These are phyloP conservation scores for Clusia tigrina DNA, from an alignment of 2,888 invertebrate genomes.

Conservation along the genomic window DNA sequence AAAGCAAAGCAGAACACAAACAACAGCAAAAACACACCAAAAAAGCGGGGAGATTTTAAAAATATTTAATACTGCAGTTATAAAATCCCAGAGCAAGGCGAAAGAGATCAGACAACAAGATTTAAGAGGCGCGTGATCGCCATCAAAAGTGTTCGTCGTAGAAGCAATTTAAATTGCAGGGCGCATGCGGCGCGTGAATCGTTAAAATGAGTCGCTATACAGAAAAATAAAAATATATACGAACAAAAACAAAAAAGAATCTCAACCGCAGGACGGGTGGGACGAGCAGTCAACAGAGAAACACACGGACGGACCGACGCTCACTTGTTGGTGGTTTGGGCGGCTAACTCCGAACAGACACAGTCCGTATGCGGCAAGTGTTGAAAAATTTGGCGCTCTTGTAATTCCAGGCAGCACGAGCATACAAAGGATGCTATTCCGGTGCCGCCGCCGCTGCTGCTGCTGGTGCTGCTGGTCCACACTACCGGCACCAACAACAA, in stretches of 20 bases:
- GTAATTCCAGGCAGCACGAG: too few relatives aligned
- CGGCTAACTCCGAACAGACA: too few relatives aligned
- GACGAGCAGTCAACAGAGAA: too few relatives aligned
- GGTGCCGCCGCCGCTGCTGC: too few relatives aligned
- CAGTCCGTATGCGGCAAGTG: constrained; percentile 11
- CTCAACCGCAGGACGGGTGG: background rate
- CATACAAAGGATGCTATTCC: too few relatives aligned
- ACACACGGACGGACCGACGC: too few relatives aligned
- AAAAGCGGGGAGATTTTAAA: background rate
- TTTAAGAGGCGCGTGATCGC: constrained; percentile 55
- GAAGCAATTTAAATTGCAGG: constrained; percentile 57
- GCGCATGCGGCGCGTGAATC: constrained; percentile 39
- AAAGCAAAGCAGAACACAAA: constrained; percentile 2
- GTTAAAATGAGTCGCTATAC: constrained; percentile 22
- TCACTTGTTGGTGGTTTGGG: too few relatives aligned
- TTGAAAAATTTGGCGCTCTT: constrained; percentile 21
- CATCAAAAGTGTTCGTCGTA: constrained; percentile 57
- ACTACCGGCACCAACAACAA: too few relatives aligned
- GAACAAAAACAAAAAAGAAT: constrained; percentile 1
- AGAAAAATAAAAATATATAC: constrained; percentile 4
- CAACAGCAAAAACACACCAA: background rate
- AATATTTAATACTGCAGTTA: background rate
- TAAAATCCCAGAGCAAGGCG: constrained; percentile 21
- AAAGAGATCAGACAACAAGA: constrained; percentile 45
- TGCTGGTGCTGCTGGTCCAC: too few relatives aligned